phyloP scores from a whole-genome alignment of 2,888 invertebrate genomes.

The Sepioteuthis lessoniana region DNA sequence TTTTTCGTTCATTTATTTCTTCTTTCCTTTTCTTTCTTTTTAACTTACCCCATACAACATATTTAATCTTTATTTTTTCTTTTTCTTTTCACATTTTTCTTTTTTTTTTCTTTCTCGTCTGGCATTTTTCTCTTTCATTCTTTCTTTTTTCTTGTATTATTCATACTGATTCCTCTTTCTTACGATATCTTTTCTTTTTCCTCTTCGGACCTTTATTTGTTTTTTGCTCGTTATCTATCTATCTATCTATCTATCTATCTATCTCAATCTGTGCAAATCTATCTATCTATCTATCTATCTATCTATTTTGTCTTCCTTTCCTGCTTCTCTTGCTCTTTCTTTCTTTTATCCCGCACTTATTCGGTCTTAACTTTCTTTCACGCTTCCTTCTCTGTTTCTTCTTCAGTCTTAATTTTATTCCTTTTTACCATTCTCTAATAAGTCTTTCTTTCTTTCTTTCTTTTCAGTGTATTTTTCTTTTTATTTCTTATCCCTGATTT shows the following conservation, averaged over 20 bases:
- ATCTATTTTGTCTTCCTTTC: no score
- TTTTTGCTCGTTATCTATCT: no score
- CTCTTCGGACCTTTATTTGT: no score
- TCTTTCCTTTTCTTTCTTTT: neutral
- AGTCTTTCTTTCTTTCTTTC: no score
- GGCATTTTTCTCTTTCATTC: neutral
- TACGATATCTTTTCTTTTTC: fast-evolving
- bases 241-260: no score
- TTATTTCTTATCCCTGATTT: fast-evolving
- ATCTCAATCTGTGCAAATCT: no score
- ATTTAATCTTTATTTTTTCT: neutral
- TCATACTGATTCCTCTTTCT: neutral
- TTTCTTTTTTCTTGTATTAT: fast-evolving
- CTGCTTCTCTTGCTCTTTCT: neutral
- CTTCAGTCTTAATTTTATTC: no score
- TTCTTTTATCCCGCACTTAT: no score
- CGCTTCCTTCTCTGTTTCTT: neutral
- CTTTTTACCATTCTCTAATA: neutral
- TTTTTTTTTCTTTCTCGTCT: neutral
- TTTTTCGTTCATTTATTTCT: no score
- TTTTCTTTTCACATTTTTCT: neutral
- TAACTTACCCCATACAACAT: neutral
- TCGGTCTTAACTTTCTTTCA: neutral
- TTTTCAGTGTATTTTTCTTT: no score
- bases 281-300: no score